Percentiles rank a stretch among this genome's conserved stretches.
These are phyloP conservation scores for Pachycephus smyrnensis DNA, from an alignment of 2,888 invertebrate species.

Conservation along the genomic window DNA sequence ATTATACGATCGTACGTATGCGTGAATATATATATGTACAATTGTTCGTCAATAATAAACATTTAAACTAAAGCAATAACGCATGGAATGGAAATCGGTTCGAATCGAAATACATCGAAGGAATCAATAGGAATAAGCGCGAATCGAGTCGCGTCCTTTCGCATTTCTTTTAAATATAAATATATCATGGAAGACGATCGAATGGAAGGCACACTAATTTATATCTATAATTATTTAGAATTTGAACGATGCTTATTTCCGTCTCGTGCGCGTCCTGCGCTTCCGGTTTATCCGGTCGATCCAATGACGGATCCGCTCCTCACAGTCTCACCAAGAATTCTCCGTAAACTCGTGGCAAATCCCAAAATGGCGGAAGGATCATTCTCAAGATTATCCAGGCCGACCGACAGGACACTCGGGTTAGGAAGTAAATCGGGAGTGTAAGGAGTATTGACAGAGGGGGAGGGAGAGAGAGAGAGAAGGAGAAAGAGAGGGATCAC, in stretches of 20 bases:
- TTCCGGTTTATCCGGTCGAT: neutral
- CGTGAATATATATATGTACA: slow-evolving; percentile 10
- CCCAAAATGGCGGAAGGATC: neutral
- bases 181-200: slow-evolving; percentile 27
- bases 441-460: neutral
- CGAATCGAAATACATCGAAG: neutral
- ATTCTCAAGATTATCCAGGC: neutral
- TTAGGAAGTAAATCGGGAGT: neutral
- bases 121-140: neutral
- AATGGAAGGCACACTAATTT: slow-evolving; percentile 20
- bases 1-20: neutral
- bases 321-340: neutral
- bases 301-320: neutral
- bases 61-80: slow-evolving; percentile 12
- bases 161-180: slow-evolving; percentile 12
- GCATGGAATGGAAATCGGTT: slow-evolving; percentile 16
- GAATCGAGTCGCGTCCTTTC: neutral
- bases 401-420: neutral
- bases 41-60: slow-evolving; percentile 16
- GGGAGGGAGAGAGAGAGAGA: slow-evolving; percentile 7
- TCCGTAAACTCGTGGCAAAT: neutral
- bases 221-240: neutral
- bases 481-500: slow-evolving; percentile 2
- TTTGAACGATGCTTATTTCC: neutral
- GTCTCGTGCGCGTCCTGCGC: neutral